Base-by-base conservation (phyloP, 2,113 vertebrate genomes). In the Apteryx owenii region DNA sequence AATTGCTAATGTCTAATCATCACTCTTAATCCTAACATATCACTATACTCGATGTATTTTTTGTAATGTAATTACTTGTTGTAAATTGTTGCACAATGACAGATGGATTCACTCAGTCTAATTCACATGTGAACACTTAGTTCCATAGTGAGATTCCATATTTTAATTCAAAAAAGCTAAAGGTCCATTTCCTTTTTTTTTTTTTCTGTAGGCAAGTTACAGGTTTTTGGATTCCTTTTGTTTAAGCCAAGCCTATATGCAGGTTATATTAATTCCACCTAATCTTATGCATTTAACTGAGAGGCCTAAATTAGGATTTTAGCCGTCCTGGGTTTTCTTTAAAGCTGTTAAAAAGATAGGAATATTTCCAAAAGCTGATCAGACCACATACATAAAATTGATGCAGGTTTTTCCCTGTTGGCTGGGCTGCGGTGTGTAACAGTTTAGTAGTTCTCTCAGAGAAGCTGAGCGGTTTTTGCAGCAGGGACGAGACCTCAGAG, bases 41-140 rank as follows among this genome's bases (percentile, higher is more conserved):
- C 65, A 20, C 64, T 64, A 14, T 25, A 6, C 61, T 65, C 77
- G 2, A 12, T 8, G 14, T 73, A 38, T 36, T 33, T 42, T 75
- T 51, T 71, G 68, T 78, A 26, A 9, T n/a, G 77, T 92, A 85
- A 89, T 90, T 90, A 17, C 82, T 77, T 60, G 80, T 50, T 93
- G 58, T 25, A 51, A 22, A 64, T 75, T 25, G 61, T 83, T 96
- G 73, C 64, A 4, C 77, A 7, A 0, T 75, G 68, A 29, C 92
- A 90, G 85, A 90, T 93, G 65, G 68, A 60, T 75, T 81, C 25
- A 71, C 86, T 93, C 88, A 89, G n/a, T 75, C 60, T 40, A 36
- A 54, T 84, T 78, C 85, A 84, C 26, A 46, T 90, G 93, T 46
- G 77, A 88, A 73, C 1, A 1, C 89, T 82, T 70, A 83, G 73